These are phyloP conservation scores for Chinchilla lanigera DNA, from an alignment of 2,113 vertebrate species.

Conservation along the genomic window DNA sequence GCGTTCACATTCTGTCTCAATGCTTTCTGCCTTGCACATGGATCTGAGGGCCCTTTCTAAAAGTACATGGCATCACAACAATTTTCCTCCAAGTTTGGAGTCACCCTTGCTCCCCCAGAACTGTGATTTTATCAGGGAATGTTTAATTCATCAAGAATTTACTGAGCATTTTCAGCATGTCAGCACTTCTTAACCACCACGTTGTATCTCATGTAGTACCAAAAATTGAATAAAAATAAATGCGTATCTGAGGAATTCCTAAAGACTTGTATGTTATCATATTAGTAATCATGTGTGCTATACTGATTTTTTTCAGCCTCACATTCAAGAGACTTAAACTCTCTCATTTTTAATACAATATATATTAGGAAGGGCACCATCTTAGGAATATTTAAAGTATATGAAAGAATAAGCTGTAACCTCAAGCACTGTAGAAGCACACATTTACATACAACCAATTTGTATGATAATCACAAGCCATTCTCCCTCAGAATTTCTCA, in stretches of 20 bases:
- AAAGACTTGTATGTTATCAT: neutral
- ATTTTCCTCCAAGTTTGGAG: neutral
- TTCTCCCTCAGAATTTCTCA: slow-evolving; percentile 60
- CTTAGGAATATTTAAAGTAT: slow-evolving; percentile 61
- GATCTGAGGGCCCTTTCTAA: neutral
- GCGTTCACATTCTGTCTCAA: neutral
- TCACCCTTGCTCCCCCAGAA: neutral
- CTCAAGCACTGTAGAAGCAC: neutral
- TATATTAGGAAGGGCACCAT: neutral
- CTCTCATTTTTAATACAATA: neutral
- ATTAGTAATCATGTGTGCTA: neutral
- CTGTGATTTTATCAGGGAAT: neutral
- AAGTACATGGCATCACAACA: neutral
- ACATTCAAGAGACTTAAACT: neutral
- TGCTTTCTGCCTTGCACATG: neutral
- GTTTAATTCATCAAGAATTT: neutral
- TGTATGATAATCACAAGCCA: slow-evolving; percentile 68
- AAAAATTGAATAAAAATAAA: neutral
- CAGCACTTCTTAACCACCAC: neutral
- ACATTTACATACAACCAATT: slow-evolving; percentile 68
- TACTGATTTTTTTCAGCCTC: neutral
- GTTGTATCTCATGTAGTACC: neutral
- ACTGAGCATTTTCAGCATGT: neutral
- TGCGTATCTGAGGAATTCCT: neutral
- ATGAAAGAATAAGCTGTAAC: neutral